phyloP scores from a whole-genome alignment of 2,888 invertebrate species.

The Phaedon cochleariae region DNA sequence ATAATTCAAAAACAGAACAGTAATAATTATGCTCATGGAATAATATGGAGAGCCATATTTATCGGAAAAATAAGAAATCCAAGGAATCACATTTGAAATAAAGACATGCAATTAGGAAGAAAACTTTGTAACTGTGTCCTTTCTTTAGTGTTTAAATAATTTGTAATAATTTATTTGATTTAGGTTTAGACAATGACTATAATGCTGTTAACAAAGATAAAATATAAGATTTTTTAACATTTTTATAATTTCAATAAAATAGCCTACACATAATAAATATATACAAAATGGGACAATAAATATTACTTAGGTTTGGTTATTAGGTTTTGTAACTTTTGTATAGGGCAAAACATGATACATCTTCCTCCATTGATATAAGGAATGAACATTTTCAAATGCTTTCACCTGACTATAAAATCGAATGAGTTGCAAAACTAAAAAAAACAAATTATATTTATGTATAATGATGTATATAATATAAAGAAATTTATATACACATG shows the following conservation, averaged over 20 bases:
- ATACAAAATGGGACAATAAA: conserved; percentile 17
- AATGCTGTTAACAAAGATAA: conserved; percentile 34
- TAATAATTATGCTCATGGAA: too few species aligned
- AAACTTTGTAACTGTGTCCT: conserved; percentile 20
- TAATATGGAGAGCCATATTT: too few species aligned
- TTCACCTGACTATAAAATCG: too few species aligned
- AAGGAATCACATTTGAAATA: neutral
- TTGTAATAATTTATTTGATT: conserved; percentile 35
- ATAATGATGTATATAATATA: too few species aligned
- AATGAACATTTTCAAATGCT: neutral
- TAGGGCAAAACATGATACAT: neutral
- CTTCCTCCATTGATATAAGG: neutral
- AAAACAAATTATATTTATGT: too few species aligned
- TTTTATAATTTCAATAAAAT: conserved; percentile 25
- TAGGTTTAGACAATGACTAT: conserved; percentile 35
- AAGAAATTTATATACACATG: too few species aligned
- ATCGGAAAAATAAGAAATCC: too few species aligned
- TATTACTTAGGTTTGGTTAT: neutral
- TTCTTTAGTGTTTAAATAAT: conserved; percentile 40
- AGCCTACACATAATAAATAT: conserved; percentile 27
- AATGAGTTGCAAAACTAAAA: too few species aligned
- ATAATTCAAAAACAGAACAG: too few species aligned
- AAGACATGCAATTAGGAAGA: neutral
- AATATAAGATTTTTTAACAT: conserved; percentile 28
- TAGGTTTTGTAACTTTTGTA: neutral